Evolutionary conservation across 92 coral and sea anemone genomes (phyloP), one percentile per base, ranked within the genome.

Genomic region (Zoanthus sociatus): DNA sequence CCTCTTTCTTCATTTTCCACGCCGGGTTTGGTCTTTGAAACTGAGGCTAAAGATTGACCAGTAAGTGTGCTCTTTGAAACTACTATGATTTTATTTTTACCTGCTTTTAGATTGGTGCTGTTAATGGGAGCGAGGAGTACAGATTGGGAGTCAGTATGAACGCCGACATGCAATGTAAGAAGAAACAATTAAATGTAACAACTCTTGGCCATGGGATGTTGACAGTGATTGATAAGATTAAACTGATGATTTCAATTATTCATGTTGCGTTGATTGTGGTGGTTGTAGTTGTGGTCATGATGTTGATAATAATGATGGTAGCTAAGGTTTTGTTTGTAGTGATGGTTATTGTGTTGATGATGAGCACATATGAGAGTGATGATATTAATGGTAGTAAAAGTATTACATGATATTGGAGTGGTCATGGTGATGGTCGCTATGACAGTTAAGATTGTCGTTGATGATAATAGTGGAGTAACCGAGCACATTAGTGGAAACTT

Each of bases 121-220:
- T 95, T 7, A 90, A 87, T 46, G 99, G 98, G 17, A 97, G 99
- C 70, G 97, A 93, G 44, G 99, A 97, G 73, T 94, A 87, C 30
- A 92, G 99, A 4, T 84, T 93, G 50, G 99, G 99, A 26, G 98
- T 96, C 21, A 94, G 98, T 70, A 92, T 97, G 76, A 97, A 97
- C 73, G 99, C 99, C 9, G 96, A 95, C 31, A 82, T 95, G 90
- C 78, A 51, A 88, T 92, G 99, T 97, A 94, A 86, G 95, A 15
- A 32, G 26, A 6, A 73, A 6, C 5, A 12, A 13, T 12, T 74
- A 14, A 46, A n/a, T 46, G 54, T 63, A 63, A 13, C 69, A 63
- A 13, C 18, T 63, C 8, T 17, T 14, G 68, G 68, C 15, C 17
- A 61, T 61, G 26, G 16, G 5, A 74, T 48, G 8, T 16, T 74